These are phyloP conservation scores for Anoplolepis gracilipes DNA, from an alignment of 1,140 invertebrate species.

Conservation along the genomic window DNA sequence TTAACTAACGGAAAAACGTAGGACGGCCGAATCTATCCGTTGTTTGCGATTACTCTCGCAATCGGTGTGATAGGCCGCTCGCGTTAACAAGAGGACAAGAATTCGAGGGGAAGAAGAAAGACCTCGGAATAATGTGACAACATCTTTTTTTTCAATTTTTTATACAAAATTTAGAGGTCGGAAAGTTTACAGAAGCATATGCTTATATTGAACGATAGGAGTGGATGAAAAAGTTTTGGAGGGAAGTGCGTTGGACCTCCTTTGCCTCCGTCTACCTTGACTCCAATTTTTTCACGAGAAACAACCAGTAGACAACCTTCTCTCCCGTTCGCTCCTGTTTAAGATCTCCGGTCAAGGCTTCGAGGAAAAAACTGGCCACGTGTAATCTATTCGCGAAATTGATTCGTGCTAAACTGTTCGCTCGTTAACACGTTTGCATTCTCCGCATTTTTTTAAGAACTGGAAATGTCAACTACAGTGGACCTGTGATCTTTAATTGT, in stretches of 20 bases:
- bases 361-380: constrained; percentile 4
- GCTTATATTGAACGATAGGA: neutral
- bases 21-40: constrained; percentile 8
- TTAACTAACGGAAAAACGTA: constrained; percentile 15
- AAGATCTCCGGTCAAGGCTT: constrained; percentile 21
- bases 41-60: neutral
- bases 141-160: neutral
- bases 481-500: neutral
- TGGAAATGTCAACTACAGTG: neutral
- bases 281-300: neutral
- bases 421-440: neutral
- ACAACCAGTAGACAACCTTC: constrained; percentile 10
- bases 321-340: neutral
- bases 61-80: neutral
- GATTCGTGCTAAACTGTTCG: neutral
- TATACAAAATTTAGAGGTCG: neutral
- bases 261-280: constrained; percentile 13
- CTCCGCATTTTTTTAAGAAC: neutral
- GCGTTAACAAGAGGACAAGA: neutral
- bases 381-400: neutral
- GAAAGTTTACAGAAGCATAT: neutral
- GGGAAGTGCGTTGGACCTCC: neutral
- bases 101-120: too few species aligned
- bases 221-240: neutral
- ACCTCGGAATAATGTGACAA: neutral